Conservation (phyloP, 2,797 vertebrate species). For the Spea hammondii region DNA sequence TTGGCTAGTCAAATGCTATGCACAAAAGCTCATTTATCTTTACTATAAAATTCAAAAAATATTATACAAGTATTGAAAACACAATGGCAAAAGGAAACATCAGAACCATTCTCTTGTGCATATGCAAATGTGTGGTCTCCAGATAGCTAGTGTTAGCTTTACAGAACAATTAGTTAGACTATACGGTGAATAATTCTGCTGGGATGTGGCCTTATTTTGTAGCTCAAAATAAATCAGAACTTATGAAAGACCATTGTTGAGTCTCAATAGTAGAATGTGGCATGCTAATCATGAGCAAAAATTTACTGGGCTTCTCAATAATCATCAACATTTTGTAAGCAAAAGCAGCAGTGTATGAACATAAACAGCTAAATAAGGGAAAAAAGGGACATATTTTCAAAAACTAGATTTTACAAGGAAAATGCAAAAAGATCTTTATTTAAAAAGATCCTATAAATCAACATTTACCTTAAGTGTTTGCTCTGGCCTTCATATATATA, state of each 20-base stretch:
- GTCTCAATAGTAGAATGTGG: slow-evolving; percentile 47
- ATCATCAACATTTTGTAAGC: slow-evolving; percentile 49
- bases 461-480: slow-evolving; percentile 21
- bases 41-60: slow-evolving; percentile 44
- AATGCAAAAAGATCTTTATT: slow-evolving; percentile 30
- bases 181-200: slow-evolving; percentile 49
- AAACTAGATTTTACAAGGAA: slow-evolving; percentile 18
- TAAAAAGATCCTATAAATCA: slow-evolving; percentile 14
- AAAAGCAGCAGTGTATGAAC: slow-evolving; percentile 48
- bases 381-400: slow-evolving; percentile 2
- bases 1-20: slow-evolving; percentile 39
- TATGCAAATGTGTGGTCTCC: slow-evolving; percentile 50
- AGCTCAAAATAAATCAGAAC: slow-evolving; percentile 54
- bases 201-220: slow-evolving; percentile 52
- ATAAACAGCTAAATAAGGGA: slow-evolving; percentile 45
- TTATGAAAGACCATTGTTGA: slow-evolving; percentile 51
- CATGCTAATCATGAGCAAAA: slow-evolving; percentile 50
- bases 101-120: slow-evolving; percentile 39
- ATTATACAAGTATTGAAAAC: slow-evolving; percentile 41
- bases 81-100: slow-evolving; percentile 42
- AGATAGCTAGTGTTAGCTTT: slow-evolving; percentile 51
- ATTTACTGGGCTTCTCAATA: slow-evolving; percentile 51
- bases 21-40: slow-evolving; percentile 32
- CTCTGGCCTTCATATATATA: neutral
- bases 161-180: slow-evolving; percentile 52